Base-by-base conservation (phyloP, 1,140 invertebrate species). In the Babylonia areolata region DNA sequence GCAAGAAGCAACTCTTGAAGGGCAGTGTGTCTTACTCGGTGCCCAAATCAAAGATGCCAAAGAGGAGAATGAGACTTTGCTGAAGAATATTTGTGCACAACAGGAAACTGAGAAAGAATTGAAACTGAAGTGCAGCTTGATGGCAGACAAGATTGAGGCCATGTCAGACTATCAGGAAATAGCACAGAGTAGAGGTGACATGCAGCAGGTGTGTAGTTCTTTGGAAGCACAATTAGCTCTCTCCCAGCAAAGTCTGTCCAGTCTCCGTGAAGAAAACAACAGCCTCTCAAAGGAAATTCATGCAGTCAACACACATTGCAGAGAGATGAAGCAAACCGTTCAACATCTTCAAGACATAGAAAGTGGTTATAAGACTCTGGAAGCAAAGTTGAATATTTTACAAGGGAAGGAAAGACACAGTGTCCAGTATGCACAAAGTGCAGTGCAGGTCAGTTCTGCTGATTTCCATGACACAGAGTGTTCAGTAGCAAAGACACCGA, bases 261-360 rank as follows among this genome's bases (percentile, higher is more conserved):
- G 6, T 6, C 75, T 77, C 20, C 75, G 2, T 11, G 2, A 77
- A 20, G 75, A 77, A 40, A 77, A 77, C 28, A 37, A 77, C 23
- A 89, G 35, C 42, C 80, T 83, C 46, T 89, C 28, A 23, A 81
- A 80, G 81, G 87, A 86, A 75, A 86, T 54, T 5, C 85, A 28
- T 42, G 31, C 31, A n/a, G 35, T 84, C 9, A 23, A 84, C 17
- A 33, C 17, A 39, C n/a, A 84, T 15, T 40, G 69, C 40, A 42
- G 28, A 33, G 40, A 31, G n/a, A 39, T 84, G 37, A 28, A 73
- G 39, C 37, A 84, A 37, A 84, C 37, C 17, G 28, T 40, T 20
- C 0, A 46, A 39, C 40, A 17, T 28, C 64, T 84, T 28, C 1
- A 73, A 42, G 69, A 84, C 12, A 5, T 31, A 54, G 78, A 80